These are phyloP conservation scores for Anticlea derivata DNA, from an alignment of 2,888 invertebrate species.

Conservation along the genomic window DNA sequence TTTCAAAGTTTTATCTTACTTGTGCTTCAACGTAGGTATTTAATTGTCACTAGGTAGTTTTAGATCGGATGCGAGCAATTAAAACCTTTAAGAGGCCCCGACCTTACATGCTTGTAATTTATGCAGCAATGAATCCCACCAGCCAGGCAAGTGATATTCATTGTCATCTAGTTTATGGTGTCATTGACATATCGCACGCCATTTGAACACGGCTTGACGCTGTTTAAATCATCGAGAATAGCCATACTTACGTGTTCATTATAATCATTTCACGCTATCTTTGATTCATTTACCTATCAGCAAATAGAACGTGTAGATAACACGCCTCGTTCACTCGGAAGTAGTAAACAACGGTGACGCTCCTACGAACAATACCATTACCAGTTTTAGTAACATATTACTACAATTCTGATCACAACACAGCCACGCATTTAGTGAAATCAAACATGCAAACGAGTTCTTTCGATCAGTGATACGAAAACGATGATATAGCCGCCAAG, in stretches of 20 bases:
- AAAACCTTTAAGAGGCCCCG: conserved; percentile 5
- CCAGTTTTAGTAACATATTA: conserved; percentile 9
- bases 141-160: conserved; percentile 22
- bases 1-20: too few relatives aligned
- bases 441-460: conserved; percentile 49
- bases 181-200: too few relatives aligned
- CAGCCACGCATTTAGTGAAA: conserved; percentile 32
- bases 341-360: conserved; percentile 33
- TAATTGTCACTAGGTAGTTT: not conserved
- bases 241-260: conserved; percentile 8
- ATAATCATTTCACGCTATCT: conserved; percentile 29
- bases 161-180: conserved; percentile 31
- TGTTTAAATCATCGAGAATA: too few relatives aligned
- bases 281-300: conserved; percentile 38
- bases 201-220: too few relatives aligned
- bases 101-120: conserved; percentile 22
- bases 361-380: conserved; percentile 15
- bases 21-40: too few relatives aligned
- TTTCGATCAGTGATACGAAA: conserved; percentile 72
- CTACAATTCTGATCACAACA: conserved; percentile 51
- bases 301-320: conserved; percentile 23
- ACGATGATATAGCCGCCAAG: conserved; percentile 75
- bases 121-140: conserved; percentile 28
- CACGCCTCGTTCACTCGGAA: conserved; percentile 17
- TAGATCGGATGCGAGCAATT: not conserved